Evolutionary conservation across 1,140 invertebrate genomes (phyloP).

Genomic region (Scaptomyza pallida): DNA sequence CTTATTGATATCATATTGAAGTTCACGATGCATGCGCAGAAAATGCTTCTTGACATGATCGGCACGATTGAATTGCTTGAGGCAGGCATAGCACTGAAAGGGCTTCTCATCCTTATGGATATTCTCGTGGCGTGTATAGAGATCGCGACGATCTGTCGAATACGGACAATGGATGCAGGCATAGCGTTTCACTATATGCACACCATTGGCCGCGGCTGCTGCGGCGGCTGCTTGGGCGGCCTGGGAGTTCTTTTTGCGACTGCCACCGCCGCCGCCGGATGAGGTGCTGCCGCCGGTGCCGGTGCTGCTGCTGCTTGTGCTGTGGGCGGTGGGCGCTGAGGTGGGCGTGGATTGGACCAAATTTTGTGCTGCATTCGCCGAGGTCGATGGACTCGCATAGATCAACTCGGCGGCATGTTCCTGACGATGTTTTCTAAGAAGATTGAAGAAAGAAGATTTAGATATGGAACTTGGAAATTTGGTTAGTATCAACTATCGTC

Average conservation of each 20-base stretch:
- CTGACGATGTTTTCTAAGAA: constrained; percentile 77
- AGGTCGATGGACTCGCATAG: constrained; percentile 78
- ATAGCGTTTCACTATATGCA: constrained; percentile 88
- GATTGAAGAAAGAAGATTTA: neutral
- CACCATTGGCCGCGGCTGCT: constrained; percentile 66
- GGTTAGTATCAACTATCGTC: no score
- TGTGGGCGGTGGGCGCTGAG: constrained; percentile 65
- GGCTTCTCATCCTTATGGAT: constrained; percentile 97
- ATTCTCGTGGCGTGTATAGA: constrained; percentile 97
- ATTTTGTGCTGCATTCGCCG: constrained; percentile 71
- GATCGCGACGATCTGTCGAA: constrained; percentile 94
- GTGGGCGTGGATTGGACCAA: constrained; percentile 71
- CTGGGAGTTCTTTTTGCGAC: constrained; percentile 67
- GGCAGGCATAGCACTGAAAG: constrained; percentile 95
- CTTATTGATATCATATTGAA: constrained; percentile 92
- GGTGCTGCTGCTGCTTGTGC: constrained; percentile 55
- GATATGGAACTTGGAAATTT: no score
- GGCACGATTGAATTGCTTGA: constrained; percentile 96
- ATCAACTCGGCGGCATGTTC: constrained; percentile 74
- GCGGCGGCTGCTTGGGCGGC: constrained; percentile 63
- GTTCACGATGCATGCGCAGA: constrained; percentile 93
- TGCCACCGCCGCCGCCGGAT: constrained; percentile 58
- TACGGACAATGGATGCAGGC: constrained; percentile 94
- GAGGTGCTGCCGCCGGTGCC: constrained; percentile 69
- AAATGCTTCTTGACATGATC: constrained; percentile 98